A percentile compares a stretch with the other conserved stretches of the same genome.
Evolutionary conservation across 2,888 invertebrate genomes (phyloP).

Genomic region (Clunio marinus): DNA sequence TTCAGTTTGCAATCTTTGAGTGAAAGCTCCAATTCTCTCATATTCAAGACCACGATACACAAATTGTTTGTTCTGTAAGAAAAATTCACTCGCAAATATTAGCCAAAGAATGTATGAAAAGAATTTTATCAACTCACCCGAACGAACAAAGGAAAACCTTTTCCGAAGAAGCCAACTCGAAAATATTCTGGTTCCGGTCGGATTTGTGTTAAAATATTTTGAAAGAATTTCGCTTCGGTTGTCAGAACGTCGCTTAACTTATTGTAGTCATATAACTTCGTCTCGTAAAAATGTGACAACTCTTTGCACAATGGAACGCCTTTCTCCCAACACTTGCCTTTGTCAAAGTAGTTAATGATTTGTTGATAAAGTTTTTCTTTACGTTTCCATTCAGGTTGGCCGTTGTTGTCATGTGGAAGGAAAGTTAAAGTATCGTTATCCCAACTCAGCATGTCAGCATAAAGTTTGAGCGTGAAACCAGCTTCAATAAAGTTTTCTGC

Average conservation of each 20-base stretch:
- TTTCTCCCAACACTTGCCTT: conserved; percentile 97
- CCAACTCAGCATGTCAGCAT: conserved; percentile 87
- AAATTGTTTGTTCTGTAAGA: conserved; percentile 81
- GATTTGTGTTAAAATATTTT: conserved; percentile 81
- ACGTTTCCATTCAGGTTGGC: conserved; percentile 80
- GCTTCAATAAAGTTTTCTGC: conserved; percentile 93
- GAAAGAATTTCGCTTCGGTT: conserved; percentile 84
- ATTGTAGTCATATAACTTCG: conserved; percentile 78
- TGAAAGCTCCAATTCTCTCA: conserved; percentile 90
- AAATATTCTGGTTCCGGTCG: conserved; percentile 94
- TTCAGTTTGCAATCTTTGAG: conserved; percentile 86
- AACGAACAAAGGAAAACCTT: conserved; percentile 89
- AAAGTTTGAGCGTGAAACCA: conserved; percentile 88
- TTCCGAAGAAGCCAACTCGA: conserved; percentile 90
- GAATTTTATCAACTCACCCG: conserved; percentile 60
- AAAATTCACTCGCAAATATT: neutral
- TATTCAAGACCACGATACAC: conserved; percentile 94
- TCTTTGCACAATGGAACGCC: conserved; percentile 89
- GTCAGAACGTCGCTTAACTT: conserved; percentile 80
- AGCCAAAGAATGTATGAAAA: conserved; percentile 28
- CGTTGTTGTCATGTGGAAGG: conserved; percentile 62
- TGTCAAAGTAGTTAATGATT: conserved; percentile 74
- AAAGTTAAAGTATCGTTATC: conserved; percentile 60
- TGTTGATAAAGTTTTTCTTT: conserved; percentile 82
- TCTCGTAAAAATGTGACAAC: conserved; percentile 80